phyloP scores from a whole-genome alignment of 2,888 invertebrate species.

The Metellina segmentata region DNA sequence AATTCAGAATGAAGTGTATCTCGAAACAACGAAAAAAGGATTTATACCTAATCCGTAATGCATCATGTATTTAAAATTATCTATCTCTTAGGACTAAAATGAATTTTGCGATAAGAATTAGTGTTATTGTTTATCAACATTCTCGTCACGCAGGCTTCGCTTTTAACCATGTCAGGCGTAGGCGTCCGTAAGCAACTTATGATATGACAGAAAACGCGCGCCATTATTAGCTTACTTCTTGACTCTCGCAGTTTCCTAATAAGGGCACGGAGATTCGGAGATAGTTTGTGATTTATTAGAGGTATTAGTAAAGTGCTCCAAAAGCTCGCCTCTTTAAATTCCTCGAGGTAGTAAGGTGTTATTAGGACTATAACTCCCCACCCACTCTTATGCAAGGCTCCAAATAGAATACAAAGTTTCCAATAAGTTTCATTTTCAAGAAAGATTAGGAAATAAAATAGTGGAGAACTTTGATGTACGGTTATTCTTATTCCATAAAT shows the following conservation, averaged over 20 bases:
- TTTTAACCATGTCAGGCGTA: neutral
- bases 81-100: neutral
- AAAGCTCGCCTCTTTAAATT: no score
- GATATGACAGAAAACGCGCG: neutral
- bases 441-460: no score
- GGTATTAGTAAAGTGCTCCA: no score
- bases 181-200: slow-evolving; percentile 8
- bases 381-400: no score
- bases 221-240: slow-evolving; percentile 14
- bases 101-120: neutral
- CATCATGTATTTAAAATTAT: neutral
- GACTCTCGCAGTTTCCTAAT: slow-evolving; percentile 12
- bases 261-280: neutral
- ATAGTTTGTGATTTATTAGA: slow-evolving; percentile 11
- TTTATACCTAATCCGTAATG: neutral
- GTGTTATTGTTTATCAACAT: slow-evolving; percentile 2
- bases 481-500: no score
- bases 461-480: no score
- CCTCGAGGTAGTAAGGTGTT: no score
- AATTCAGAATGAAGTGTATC: no score
- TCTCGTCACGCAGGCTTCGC: neutral
- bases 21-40: no score
- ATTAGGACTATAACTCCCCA: no score
- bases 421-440: no score
- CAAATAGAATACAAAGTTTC: no score